Evolutionary conservation across 2,113 vertebrate species (phyloP).

Genomic region (Xiphias gladius): DNA sequence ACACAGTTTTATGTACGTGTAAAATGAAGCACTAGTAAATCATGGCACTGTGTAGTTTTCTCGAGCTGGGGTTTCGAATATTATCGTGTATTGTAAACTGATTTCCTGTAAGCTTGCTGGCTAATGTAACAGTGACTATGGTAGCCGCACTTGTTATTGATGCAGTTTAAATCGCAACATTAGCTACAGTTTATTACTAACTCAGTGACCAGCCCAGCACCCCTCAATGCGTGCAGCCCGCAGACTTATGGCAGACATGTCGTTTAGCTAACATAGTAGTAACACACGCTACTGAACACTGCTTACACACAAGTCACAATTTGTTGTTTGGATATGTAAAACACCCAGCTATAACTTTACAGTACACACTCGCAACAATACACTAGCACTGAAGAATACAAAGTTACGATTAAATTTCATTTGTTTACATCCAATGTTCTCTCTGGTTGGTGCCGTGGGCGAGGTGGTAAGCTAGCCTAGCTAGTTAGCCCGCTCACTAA

Average conservation of each 20-base stretch:
- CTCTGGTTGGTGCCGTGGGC: slow-evolving; percentile 5
- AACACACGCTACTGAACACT: background rate
- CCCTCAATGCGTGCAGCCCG: background rate
- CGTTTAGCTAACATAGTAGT: slow-evolving; percentile 19
- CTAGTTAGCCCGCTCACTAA: slow-evolving; percentile 33
- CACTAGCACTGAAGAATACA: too few species aligned
- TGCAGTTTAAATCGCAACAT: background rate
- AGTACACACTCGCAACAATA: background rate
- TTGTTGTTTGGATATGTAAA: background rate
- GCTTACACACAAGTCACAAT: background rate
- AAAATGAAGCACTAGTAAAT: background rate
- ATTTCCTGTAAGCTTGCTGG: background rate
- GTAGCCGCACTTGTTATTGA: background rate
- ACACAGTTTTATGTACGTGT: background rate
- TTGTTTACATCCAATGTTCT: slow-evolving; percentile 47
- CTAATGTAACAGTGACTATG: background rate
- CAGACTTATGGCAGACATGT: slow-evolving; percentile 34
- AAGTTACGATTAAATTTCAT: background rate
- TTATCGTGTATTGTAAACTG: background rate
- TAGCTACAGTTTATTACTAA: background rate
- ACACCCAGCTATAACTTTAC: background rate
- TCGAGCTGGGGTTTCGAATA: background rate
- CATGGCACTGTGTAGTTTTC: background rate
- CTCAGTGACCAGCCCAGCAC: background rate
- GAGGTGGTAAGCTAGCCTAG: slow-evolving; percentile 46